phyloP scores from a whole-genome alignment of 1,140 invertebrate genomes.

The Schlechtendalia chinensis region DNA sequence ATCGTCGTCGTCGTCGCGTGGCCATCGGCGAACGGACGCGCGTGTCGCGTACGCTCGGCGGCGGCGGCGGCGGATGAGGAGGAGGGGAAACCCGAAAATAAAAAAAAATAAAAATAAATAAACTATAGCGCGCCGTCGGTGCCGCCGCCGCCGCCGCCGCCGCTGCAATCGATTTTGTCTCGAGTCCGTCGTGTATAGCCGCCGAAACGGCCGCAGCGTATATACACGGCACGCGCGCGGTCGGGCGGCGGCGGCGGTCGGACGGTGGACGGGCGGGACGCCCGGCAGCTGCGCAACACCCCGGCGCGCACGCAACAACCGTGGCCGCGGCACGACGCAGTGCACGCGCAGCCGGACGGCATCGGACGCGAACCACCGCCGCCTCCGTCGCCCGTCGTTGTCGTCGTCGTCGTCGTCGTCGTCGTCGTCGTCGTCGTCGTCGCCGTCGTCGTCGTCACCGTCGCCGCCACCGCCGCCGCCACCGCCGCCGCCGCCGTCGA shows the following conservation, averaged over 20 bases:
- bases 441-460: not conserved
- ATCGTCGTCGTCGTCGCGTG: not conserved
- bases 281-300: conserved; percentile 33
- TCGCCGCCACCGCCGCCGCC: not conserved
- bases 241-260: not conserved
- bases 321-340: conserved; percentile 41
- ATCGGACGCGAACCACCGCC: conserved; percentile 39
- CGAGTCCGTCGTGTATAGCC: no score
- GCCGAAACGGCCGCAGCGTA: not conserved
- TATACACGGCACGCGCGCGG: not conserved
- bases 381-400: not conserved
- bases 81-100: not conserved
- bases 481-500: not conserved
- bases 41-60: not conserved
- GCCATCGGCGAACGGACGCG: not conserved
- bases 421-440: not conserved
- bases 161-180: conserved; percentile 35
- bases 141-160: not conserved
- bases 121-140: not conserved
- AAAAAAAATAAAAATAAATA: not conserved
- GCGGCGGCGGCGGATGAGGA: not conserved
- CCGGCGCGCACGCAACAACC: conserved; percentile 39
- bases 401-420: not conserved
- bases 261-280: not conserved
- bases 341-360: conserved; percentile 45